Evolutionary conservation across 2,888 invertebrate genomes (phyloP).

Genomic region (Trissoscelio sp.): DNA sequence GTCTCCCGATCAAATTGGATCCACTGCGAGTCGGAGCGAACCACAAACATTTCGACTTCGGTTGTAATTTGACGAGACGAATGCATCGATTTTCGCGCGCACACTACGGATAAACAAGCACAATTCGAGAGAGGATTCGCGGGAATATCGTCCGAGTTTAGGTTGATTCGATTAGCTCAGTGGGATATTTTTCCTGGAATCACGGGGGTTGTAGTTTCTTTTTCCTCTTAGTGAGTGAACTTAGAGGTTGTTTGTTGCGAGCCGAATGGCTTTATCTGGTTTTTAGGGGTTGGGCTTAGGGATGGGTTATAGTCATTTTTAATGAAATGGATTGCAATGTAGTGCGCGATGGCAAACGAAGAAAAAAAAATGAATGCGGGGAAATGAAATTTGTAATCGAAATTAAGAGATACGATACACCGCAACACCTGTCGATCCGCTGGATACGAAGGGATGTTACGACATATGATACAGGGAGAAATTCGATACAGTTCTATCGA

Average conservation of each 20-base stretch:
- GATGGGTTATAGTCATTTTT: constrained; percentile 18
- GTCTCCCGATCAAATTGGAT: constrained; percentile 81
- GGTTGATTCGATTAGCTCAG: constrained; percentile 34
- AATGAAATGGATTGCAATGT: constrained; percentile 34
- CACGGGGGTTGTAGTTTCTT: constrained; percentile 20
- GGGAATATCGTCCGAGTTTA: constrained; percentile 21
- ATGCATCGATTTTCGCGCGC: constrained; percentile 25
- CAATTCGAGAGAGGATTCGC: constrained; percentile 35
- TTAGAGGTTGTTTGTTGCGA: constrained; percentile 11
- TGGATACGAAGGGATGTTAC: constrained; percentile 32
- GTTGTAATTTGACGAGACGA: constrained; percentile 8
- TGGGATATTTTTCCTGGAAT: constrained; percentile 35
- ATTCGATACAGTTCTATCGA: constrained; percentile 50
- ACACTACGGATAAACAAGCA: constrained; percentile 33
- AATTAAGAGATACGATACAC: constrained; percentile 42
- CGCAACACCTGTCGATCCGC: constrained; percentile 47
- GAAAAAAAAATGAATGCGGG: background rate
- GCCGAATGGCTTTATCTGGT: constrained; percentile 25
- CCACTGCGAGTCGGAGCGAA: constrained; percentile 74
- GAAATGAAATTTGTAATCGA: constrained; percentile 44
- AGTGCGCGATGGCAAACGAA: background rate
- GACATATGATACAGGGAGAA: constrained; percentile 48
- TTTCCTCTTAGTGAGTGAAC: background rate
- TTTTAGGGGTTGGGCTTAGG: background rate
- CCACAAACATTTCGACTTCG: constrained; percentile 50